Percentiles rank a stretch among this genome's conserved stretches.
phyloP scores from a whole-genome alignment of 2,797 vertebrate genomes.

The Molossus molossus region DNA sequence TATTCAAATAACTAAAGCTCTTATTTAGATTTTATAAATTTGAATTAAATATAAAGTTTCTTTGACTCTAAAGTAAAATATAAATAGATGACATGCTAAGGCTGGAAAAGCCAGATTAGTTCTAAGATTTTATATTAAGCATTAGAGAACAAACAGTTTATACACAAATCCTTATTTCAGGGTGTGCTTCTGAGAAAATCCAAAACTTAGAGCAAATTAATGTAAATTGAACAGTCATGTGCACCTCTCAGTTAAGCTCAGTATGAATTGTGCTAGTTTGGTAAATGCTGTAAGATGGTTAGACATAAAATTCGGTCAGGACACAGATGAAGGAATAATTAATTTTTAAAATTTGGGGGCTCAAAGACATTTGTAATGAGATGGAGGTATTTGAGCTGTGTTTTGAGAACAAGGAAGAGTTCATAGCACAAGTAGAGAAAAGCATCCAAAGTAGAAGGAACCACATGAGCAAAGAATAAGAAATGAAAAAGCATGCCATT shows the following conservation, averaged over 20 bases:
- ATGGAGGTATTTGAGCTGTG: not conserved
- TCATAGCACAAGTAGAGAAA: not conserved
- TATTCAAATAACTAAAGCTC: not conserved
- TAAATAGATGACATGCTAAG: not conserved
- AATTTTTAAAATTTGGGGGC: constrained; percentile 6
- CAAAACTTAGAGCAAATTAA: constrained; percentile 62
- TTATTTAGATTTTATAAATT: constrained; percentile 31
- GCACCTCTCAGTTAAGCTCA: not conserved
- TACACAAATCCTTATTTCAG: constrained; percentile 23
- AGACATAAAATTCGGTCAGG: constrained; percentile 39
- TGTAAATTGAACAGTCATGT: not conserved
- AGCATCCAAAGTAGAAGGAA: not conserved
- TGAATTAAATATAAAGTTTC: not conserved
- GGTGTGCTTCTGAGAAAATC: not conserved
- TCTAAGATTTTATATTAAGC: constrained; percentile 42
- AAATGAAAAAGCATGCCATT: not conserved
- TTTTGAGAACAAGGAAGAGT: constrained; percentile 39
- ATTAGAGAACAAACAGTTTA: constrained; percentile 32
- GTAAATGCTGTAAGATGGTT: constrained; percentile 41
- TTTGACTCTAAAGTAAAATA: constrained; percentile 6
- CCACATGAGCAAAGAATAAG: not conserved
- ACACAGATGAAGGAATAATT: not conserved
- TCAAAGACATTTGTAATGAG: not conserved
- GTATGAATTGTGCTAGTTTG: constrained; percentile 53
- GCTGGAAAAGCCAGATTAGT: not conserved